A percentile compares a stretch with the other conserved stretches of the same genome.
These are phyloP conservation scores for Aplysina aerophoba DNA, from an alignment of 37 sponge, comb jelly and placozoan genomes.

Conservation along the genomic window DNA sequence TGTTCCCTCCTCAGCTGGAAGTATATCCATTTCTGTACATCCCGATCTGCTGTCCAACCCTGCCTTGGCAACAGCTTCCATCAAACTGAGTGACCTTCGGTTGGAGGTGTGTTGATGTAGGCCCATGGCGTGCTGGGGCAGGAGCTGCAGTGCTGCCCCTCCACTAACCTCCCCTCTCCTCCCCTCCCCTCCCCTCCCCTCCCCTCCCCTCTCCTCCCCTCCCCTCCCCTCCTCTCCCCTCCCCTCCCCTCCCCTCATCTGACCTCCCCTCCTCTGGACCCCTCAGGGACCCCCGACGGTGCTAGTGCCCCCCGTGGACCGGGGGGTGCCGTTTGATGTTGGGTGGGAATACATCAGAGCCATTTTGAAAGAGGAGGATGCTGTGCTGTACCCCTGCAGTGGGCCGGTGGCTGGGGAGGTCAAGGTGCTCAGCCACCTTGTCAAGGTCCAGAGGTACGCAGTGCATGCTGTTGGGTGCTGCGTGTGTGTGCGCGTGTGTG, in stretches of 20 bases:
- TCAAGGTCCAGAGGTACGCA: constrained; percentile 59
- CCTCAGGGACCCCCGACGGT: constrained; percentile 41
- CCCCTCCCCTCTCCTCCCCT: no score
- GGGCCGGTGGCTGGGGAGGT: constrained; percentile 25
- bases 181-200: no score
- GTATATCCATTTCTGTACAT: neutral
- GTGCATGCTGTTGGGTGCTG: no score
- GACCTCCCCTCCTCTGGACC: no score
- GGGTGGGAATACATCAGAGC: constrained; percentile 47
- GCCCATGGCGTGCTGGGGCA: no score
- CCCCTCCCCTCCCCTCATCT: no score
- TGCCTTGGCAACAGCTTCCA: neutral
- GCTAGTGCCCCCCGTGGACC: constrained; percentile 48
- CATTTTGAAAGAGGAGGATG: constrained; percentile 29
- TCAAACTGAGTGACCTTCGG: neutral
- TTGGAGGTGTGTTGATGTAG: constrained; percentile 11
- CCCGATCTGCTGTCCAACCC: neutral
- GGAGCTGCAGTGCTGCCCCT: no score
- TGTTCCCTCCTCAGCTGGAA: no score
- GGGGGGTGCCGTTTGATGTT: constrained; percentile 41
- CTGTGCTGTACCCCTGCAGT: neutral
- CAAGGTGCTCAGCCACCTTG: constrained; percentile 59
- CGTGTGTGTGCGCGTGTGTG: neutral
- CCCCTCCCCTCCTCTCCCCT: neutral
- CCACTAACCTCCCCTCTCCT: no score